Base-by-base conservation (phyloP, 2,888 invertebrate species). In the Andrena dorsata region DNA sequence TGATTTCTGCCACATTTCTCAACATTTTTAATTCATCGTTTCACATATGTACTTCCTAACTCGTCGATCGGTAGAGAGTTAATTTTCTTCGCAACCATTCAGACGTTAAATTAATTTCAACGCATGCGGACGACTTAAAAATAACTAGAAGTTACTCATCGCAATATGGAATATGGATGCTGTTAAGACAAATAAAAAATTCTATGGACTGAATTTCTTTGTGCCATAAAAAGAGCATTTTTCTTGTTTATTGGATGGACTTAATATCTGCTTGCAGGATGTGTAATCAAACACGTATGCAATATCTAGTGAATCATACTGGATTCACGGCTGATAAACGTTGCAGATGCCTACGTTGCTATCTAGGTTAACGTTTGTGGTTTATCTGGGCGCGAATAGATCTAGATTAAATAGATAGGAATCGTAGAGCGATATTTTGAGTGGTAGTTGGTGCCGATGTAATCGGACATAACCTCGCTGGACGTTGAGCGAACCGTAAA, bases 271-370 rank as follows among this genome's bases (percentile, higher is more conserved):
- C 41, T 16, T 16, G 41, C 0, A 41, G 41, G 41, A 16, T 41
- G 41, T 7, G 2, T 53, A 35, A 26, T 2, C 30, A 10, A 56
- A 35, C 56, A 47, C 26, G 47, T 26, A 26, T 26, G 13, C 32
- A 35, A 35, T 35, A 26, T 64, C 3, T 26, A 41, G 13, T 20
- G 35, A 75, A 30, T 23, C 35, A 30, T 51, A 35, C 35, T 26
- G 16, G 65, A 74, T 23, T 28, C 35, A 16, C 56, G n/a, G n/a
- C 28, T 49, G 26, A 35, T 41, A 13, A n/a, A 35, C 7, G 10
- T 56, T 47, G 28, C 35, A 41, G 26, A 64, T 75, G 49, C 66
- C 35, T 1, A 63, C 82, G 74, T 74, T 74, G 74, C 82, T 82
- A 77, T 75, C 82, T 83, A 47, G 68, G 26, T 35, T 32, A 30